phyloP scores from a whole-genome alignment of 1,140 invertebrate genomes.

The Pinna nobilis region DNA sequence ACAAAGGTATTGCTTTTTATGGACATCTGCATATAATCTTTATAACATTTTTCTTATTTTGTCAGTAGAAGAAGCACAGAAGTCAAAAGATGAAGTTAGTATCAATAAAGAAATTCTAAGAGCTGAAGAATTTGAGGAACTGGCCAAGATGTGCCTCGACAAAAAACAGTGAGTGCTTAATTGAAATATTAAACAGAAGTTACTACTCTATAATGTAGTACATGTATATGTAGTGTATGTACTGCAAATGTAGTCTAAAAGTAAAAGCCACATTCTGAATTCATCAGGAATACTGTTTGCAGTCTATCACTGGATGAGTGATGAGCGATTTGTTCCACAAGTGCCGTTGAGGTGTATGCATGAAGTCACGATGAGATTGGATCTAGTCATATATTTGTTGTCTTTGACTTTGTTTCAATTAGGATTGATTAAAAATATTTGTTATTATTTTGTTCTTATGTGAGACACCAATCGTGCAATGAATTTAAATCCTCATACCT shows the following conservation, averaged over 20 bases:
- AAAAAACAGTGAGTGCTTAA: conserved; percentile 66
- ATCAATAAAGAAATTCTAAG: conserved; percentile 51
- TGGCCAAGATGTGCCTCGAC: conserved; percentile 67
- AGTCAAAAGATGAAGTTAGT: conserved; percentile 25
- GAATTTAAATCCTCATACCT: too few relatives aligned
- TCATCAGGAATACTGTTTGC: too few relatives aligned
- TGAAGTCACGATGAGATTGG: too few relatives aligned
- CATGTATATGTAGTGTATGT: conserved; percentile 68
- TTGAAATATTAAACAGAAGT: background rate
- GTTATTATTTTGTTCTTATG: too few relatives aligned
- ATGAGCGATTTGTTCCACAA: too few relatives aligned
- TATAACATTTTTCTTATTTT: background rate
- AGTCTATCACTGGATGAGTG: too few relatives aligned
- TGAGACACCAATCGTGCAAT: too few relatives aligned
- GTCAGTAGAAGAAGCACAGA: conserved; percentile 47
- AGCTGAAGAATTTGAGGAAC: conserved; percentile 69
- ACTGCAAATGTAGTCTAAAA: conserved; percentile 60
- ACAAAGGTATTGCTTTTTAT: background rate
- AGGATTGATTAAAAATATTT: too few relatives aligned
- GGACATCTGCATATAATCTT: too few relatives aligned
- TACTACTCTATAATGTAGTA: conserved; percentile 51
- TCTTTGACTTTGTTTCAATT: too few relatives aligned
- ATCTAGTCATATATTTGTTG: too few relatives aligned
- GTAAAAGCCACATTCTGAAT: background rate
- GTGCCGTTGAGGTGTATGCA: too few relatives aligned